A percentile compares a stretch with the other conserved stretches of the same genome.
These are phyloP conservation scores for Drosophila albomicans DNA, from an alignment of 1,140 invertebrate genomes.

Conservation along the genomic window DNA sequence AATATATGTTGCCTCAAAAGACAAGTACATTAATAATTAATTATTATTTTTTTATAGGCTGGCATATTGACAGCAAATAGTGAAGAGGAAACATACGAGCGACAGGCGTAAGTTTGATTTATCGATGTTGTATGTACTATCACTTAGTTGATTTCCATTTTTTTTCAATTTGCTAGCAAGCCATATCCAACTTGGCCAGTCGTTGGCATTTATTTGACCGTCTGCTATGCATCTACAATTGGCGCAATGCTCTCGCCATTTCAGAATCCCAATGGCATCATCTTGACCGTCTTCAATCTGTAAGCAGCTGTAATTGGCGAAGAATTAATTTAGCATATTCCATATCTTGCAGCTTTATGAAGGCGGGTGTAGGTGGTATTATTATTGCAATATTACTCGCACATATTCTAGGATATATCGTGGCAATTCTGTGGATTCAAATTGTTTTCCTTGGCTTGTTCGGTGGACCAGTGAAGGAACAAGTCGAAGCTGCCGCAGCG, in stretches of 20 bases:
- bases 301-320: not conserved
- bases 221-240: conserved; percentile 45
- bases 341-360: conserved; percentile 1
- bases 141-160: no score
- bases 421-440: conserved; percentile 48
- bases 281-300: not conserved
- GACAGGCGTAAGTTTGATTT: conserved; percentile 46
- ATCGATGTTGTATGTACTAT: no score
- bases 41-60: conserved; percentile 31
- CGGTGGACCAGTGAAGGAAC: conserved; percentile 6
- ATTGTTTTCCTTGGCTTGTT: conserved; percentile 44
- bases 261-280: conserved; percentile 41
- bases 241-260: conserved; percentile 49
- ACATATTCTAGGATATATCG: not conserved
- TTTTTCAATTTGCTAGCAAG: conserved; percentile 6
- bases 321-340: no score
- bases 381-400: conserved; percentile 7
- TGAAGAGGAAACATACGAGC: conserved; percentile 55
- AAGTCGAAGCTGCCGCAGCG: not conserved
- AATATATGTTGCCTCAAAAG: not conserved
- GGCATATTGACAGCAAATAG: conserved; percentile 22
- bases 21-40: not conserved
- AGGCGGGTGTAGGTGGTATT: not conserved
- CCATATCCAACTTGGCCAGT: conserved; percentile 54
- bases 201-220: conserved; percentile 51